Evolutionary conservation across 2,888 invertebrate genomes (phyloP).

Genomic region (Agapostemon virescens): DNA sequence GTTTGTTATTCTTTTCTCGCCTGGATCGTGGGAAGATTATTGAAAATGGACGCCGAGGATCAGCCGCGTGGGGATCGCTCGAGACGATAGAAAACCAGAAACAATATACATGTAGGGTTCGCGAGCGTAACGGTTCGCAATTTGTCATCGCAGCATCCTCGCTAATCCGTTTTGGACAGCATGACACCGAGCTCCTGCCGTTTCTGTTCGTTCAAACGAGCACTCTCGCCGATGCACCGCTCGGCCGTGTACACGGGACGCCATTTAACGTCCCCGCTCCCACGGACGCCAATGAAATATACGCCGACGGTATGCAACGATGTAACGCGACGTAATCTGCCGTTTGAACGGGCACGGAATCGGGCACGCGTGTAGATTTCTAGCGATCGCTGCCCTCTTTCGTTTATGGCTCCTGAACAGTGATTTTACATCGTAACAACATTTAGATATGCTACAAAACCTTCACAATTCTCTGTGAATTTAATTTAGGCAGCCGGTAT

Average conservation of each 20-base stretch:
- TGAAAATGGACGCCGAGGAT: background rate
- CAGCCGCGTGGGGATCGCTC: background rate
- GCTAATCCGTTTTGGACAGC: slow-evolving; percentile 39
- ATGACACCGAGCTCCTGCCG: slow-evolving; percentile 13
- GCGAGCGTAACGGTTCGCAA: slow-evolving; percentile 16
- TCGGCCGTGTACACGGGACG: background rate
- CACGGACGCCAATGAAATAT: slow-evolving; percentile 55
- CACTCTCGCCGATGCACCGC: background rate
- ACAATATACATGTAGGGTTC: background rate
- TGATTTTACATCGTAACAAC: too few species aligned
- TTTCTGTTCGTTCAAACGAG: slow-evolving; percentile 33
- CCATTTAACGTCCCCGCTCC: slow-evolving; percentile 35
- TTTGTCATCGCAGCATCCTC: slow-evolving; percentile 39
- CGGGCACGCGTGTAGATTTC: slow-evolving; percentile 51
- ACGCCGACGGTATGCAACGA: slow-evolving; percentile 34
- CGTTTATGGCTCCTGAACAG: background rate
- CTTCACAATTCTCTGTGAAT: too few species aligned
- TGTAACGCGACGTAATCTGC: slow-evolving; percentile 52
- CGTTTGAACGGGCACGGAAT: slow-evolving; percentile 44
- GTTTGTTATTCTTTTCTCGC: background rate
- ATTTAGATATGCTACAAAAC: too few species aligned
- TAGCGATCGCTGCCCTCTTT: background rate
- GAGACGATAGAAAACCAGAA: slow-evolving; percentile 12
- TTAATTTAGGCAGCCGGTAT: too few species aligned
- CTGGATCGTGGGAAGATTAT: background rate